A percentile compares a stretch with the other conserved stretches of the same genome.
These are phyloP conservation scores for Ictalurus punctatus DNA, from an alignment of 2,113 vertebrate species.

Conservation along the genomic window DNA sequence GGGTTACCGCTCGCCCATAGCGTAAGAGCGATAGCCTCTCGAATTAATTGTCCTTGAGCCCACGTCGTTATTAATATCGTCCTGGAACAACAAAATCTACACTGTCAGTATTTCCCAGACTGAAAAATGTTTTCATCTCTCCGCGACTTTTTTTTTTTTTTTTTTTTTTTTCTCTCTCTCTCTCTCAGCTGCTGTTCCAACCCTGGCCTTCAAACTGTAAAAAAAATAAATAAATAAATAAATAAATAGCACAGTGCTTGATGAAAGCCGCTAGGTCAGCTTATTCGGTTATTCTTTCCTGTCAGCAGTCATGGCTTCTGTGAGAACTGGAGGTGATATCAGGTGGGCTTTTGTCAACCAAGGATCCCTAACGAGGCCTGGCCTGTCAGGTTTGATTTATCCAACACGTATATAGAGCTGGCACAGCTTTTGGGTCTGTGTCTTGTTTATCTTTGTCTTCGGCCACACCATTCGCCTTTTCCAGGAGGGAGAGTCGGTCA, in stretches of 20 bases:
- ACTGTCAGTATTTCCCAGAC: neutral
- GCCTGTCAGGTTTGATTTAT: conserved; percentile 52
- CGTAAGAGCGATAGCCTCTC: neutral
- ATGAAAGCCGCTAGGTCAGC: conserved; percentile 21
- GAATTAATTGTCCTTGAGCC: neutral
- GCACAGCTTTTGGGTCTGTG: conserved; percentile 11
- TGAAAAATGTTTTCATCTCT: conserved; percentile 13
- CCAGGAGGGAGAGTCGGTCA: conserved; percentile 22
- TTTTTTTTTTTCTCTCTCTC: no score
- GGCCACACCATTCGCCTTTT: conserved; percentile 11
- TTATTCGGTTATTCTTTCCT: conserved; percentile 43
- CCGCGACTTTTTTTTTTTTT: neutral
- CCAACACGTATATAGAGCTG: conserved; percentile 19
- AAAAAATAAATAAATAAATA: neutral
- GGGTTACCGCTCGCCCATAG: neutral
- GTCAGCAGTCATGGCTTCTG: conserved; percentile 44
- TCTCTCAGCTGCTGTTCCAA: neutral
- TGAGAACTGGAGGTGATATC: conserved; percentile 46
- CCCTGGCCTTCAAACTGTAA: conserved; percentile 8
- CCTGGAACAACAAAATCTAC: neutral
- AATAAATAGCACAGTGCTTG: neutral
- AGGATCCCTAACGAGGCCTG: conserved; percentile 48
- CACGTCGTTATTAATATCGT: neutral
- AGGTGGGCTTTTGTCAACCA: conserved; percentile 52
- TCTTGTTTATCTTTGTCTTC: conserved; percentile 32